These are phyloP conservation scores for Epinotia bilunana DNA, from an alignment of 2,888 invertebrate genomes.

Conservation along the genomic window DNA sequence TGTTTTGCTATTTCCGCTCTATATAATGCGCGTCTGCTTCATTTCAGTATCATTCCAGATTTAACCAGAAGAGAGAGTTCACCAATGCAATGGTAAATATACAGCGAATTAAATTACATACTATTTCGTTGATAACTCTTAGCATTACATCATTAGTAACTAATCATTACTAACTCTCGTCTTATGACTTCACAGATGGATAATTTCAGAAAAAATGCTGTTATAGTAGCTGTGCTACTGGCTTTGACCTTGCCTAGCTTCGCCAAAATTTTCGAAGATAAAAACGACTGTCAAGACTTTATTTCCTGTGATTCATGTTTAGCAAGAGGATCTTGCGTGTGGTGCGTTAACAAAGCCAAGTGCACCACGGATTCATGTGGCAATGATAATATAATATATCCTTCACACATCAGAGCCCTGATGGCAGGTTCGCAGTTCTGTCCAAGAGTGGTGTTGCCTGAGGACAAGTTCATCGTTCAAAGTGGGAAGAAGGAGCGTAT, in stretches of 20 bases:
- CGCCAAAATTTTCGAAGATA: not conserved
- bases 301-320: slow-evolving; percentile 66
- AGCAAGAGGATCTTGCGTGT: slow-evolving; percentile 62
- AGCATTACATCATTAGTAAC: not conserved
- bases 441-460: slow-evolving; percentile 62
- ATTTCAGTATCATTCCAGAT: slow-evolving; percentile 34
- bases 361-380: slow-evolving; percentile 71
- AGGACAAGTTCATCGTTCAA: slow-evolving; percentile 58
- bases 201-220: not conserved
- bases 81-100: slow-evolving; percentile 7
- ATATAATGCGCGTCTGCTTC: slow-evolving; percentile 17
- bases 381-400: slow-evolving; percentile 72
- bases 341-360: slow-evolving; percentile 74
- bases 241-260: not conserved
- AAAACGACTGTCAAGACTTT: slow-evolving; percentile 53
- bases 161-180: not conserved
- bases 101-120: not conserved
- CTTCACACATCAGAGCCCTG: slow-evolving; percentile 61
- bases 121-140: not conserved
- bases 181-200: slow-evolving; percentile 18
- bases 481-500: slow-evolving; percentile 63
- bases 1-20: slow-evolving; percentile 10
- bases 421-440: slow-evolving; percentile 72
- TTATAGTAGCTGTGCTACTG: slow-evolving; percentile 12
- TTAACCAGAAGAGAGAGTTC: slow-evolving; percentile 35